A percentile compares a stretch with the other conserved stretches of the same genome.
Evolutionary conservation across 2,797 vertebrate genomes (phyloP).

Genomic region (Allobates femoralis): DNA sequence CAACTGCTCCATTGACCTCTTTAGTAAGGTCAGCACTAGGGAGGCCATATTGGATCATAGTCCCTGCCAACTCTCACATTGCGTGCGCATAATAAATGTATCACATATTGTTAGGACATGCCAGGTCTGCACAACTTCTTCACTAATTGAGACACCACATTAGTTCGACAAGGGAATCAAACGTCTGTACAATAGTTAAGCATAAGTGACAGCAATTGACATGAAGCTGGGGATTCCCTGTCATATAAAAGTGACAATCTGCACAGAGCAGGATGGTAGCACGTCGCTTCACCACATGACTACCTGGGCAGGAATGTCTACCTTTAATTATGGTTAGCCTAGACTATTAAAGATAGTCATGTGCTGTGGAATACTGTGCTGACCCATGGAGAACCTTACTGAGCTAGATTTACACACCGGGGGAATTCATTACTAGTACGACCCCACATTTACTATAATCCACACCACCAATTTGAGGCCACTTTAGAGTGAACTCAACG

Average conservation of each 20-base stretch:
- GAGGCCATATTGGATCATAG: constrained; percentile 12
- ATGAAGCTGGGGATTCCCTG: constrained; percentile 48
- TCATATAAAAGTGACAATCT: constrained; percentile 46
- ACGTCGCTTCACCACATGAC: not conserved
- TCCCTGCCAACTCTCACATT: not conserved
- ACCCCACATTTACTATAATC: too few species aligned
- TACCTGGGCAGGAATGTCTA: too few species aligned
- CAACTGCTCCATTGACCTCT: not conserved
- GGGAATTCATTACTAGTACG: too few species aligned
- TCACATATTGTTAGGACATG: constrained; percentile 35
- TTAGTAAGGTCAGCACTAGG: constrained; percentile 5
- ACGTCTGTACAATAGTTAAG: constrained; percentile 34
- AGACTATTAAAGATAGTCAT: too few species aligned
- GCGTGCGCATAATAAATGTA: constrained; percentile 5
- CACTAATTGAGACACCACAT: constrained; percentile 46
- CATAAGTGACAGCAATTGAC: constrained; percentile 48
- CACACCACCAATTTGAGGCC: too few species aligned
- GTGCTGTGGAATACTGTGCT: too few species aligned
- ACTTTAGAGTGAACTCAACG: too few species aligned
- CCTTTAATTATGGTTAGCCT: too few species aligned
- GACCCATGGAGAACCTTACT: too few species aligned
- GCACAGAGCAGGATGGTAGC: not conserved
- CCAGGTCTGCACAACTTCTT: constrained; percentile 16
- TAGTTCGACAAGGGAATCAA: constrained; percentile 52
- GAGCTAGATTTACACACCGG: too few species aligned